A percentile compares a stretch with the other conserved stretches of the same genome.
phyloP scores from a whole-genome alignment of 2,113 vertebrate genomes.

The Scytalopus superciliaris region DNA sequence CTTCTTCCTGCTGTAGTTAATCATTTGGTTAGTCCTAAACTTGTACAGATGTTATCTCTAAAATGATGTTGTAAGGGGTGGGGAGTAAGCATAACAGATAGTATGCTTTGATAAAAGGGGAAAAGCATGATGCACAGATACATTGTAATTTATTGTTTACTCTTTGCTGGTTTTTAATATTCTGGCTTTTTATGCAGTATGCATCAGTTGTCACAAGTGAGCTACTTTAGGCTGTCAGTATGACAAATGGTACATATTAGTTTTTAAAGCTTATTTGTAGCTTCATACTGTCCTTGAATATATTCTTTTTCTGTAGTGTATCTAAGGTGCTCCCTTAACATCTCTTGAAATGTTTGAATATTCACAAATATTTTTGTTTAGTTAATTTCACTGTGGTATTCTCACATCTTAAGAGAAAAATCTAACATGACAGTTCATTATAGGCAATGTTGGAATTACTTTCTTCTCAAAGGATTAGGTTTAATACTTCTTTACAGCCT shows the following conservation, averaged over 20 bases:
- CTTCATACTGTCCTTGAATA: not conserved
- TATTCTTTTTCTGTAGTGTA: not conserved
- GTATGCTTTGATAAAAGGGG: not conserved
- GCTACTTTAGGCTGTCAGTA: slow-evolving; percentile 2
- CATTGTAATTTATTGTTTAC: not conserved
- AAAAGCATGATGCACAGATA: not conserved
- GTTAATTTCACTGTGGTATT: not conserved
- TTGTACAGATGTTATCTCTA: not conserved
- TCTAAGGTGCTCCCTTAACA: not conserved
- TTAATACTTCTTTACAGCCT: not conserved
- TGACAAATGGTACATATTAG: slow-evolving; percentile 40
- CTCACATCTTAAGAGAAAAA: not conserved
- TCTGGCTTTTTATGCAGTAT: not conserved
- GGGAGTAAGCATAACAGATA: not conserved
- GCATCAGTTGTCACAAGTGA: not conserved
- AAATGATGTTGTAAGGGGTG: not conserved
- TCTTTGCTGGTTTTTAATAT: slow-evolving; percentile 10
- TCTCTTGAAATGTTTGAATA: not conserved
- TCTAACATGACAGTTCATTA: not conserved
- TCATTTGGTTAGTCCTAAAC: not conserved
- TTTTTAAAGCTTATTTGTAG: slow-evolving; percentile 24
- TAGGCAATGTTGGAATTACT: not conserved
- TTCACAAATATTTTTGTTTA: slow-evolving; percentile 6
- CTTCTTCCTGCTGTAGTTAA: not conserved
- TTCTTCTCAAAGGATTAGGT: not conserved